These are phyloP conservation scores for Lutraria rhynchaena DNA, from an alignment of 1,140 invertebrate species.

Conservation along the genomic window DNA sequence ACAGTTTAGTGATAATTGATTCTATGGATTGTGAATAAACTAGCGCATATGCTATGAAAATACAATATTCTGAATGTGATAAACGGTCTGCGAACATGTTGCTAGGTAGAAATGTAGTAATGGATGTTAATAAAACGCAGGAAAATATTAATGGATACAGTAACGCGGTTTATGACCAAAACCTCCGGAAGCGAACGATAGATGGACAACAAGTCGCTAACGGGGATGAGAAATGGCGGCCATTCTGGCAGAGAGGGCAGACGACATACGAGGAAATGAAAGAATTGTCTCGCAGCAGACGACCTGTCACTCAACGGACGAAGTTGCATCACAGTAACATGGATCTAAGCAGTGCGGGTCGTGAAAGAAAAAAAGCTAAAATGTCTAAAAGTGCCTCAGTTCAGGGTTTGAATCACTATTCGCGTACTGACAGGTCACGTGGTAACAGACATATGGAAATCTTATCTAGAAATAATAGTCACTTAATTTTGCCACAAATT, in stretches of 20 bases:
- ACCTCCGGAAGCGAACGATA: slow-evolving; percentile 5
- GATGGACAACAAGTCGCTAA: not conserved
- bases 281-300: not conserved
- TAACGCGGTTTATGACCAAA: not conserved
- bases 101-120: not conserved
- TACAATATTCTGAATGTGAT: slow-evolving; percentile 3
- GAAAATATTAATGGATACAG: too few species aligned
- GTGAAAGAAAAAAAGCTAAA: slow-evolving; percentile 27
- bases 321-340: slow-evolving; percentile 54
- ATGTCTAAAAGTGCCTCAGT: slow-evolving; percentile 49
- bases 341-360: slow-evolving; percentile 41
- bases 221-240: slow-evolving; percentile 52
- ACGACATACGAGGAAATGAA: slow-evolving; percentile 40
- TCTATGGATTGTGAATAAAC: too few species aligned
- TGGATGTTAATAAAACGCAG: not conserved
- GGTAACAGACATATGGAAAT: not conserved
- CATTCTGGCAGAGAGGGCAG: slow-evolving; percentile 53
- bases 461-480: slow-evolving; percentile 25
- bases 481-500: slow-evolving; percentile 31
- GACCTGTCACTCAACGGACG: slow-evolving; percentile 23
- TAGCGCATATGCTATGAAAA: too few species aligned
- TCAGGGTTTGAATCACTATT: slow-evolving; percentile 31
- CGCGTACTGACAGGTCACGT: not conserved
- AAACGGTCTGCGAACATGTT: not conserved
- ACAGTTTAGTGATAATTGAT: too few species aligned